Percentiles rank a stretch among this genome's conserved stretches.
These are phyloP conservation scores for Amiota mariae DNA, from an alignment of 2,888 invertebrate species.

Conservation along the genomic window DNA sequence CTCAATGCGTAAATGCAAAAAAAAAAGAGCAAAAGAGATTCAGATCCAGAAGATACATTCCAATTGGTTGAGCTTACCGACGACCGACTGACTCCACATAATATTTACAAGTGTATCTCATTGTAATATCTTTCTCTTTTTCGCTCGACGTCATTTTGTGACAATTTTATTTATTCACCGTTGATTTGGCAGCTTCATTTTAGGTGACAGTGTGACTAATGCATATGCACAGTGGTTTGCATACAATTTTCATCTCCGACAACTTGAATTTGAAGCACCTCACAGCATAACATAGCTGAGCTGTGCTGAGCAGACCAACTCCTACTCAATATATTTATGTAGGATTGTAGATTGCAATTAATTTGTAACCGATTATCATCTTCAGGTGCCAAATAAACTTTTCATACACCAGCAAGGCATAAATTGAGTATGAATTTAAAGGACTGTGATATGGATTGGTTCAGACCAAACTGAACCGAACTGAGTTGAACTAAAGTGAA, in stretches of 20 bases:
- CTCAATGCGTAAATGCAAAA: no score
- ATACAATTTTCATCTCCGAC: not conserved
- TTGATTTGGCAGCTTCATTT: constrained; percentile 42
- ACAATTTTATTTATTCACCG: constrained; percentile 68
- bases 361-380: constrained; percentile 74
- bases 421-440: constrained; percentile 39
- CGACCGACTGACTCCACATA: not conserved
- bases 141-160: constrained; percentile 47
- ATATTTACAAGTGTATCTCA: constrained; percentile 9
- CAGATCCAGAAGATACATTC: constrained; percentile 19
- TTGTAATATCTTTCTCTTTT: constrained; percentile 37
- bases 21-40: no score
- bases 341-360: constrained; percentile 69
- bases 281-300: not conserved
- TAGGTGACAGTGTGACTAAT: constrained; percentile 19
- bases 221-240: constrained; percentile 23
- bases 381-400: constrained; percentile 73
- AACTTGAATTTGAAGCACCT: not conserved
- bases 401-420: constrained; percentile 53
- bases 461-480: no score
- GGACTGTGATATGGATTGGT: not conserved
- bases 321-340: constrained; percentile 28
- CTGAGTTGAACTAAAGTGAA: no score
- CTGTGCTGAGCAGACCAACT: not conserved
- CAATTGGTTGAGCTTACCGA: constrained; percentile 28